phyloP scores from a whole-genome alignment of 2,113 vertebrate genomes.

The Micromys minutus region DNA sequence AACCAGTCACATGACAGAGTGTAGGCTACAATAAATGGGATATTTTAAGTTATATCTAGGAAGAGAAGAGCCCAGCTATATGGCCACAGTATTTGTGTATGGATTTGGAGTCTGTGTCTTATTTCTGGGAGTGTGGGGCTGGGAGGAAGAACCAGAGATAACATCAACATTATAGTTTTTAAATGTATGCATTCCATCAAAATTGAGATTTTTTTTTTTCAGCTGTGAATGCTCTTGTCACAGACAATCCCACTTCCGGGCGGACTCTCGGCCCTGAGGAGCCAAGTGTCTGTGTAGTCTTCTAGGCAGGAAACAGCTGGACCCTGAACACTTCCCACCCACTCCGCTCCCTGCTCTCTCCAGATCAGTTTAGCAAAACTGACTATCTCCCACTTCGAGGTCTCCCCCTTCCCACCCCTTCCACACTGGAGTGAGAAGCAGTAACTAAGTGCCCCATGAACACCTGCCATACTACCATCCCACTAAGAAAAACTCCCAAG shows the following conservation, averaged over 20 bases:
- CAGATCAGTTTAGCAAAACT: background rate
- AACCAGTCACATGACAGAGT: too few species aligned
- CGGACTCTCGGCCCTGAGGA: too few species aligned
- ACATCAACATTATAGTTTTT: background rate
- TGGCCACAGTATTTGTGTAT: too few species aligned
- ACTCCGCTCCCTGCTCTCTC: background rate
- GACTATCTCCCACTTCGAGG: accelerated
- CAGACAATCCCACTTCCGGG: background rate
- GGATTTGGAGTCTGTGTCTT: too few species aligned
- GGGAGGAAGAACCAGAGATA: too few species aligned
- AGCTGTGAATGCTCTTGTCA: background rate
- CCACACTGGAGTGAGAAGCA: background rate
- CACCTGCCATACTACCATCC: background rate
- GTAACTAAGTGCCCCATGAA: accelerated
- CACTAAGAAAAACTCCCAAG: background rate
- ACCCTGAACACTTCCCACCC: background rate
- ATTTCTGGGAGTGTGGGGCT: too few species aligned
- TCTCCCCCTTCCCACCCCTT: background rate
- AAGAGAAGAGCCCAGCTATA: too few species aligned
- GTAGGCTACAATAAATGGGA: too few species aligned
- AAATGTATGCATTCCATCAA: background rate
- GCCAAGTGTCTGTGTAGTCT: background rate
- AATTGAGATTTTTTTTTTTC: background rate
- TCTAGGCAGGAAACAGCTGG: background rate
- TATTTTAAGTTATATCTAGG: too few species aligned